Conservation (phyloP, 2,113 vertebrate genomes). For the Mus spicilegus region DNA sequence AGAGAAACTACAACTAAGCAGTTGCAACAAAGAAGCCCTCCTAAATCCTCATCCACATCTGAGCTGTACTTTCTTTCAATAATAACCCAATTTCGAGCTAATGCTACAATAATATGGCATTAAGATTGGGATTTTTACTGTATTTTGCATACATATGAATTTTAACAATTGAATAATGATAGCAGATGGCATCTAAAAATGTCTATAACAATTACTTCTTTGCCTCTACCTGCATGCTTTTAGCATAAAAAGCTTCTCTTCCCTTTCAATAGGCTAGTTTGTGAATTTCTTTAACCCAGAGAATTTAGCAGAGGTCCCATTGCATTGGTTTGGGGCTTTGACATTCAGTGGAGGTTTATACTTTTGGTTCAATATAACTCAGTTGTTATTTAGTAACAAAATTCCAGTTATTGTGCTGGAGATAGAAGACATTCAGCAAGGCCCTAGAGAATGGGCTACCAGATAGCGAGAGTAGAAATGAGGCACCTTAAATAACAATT, state of each 20-base stretch:
- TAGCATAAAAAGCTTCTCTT: background rate
- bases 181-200: background rate
- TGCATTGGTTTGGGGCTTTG: background rate
- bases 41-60: background rate
- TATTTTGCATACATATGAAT: constrained; percentile 25
- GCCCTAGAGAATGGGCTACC: background rate
- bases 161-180: constrained; percentile 14
- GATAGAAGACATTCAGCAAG: background rate
- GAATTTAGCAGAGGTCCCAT: constrained; percentile 17
- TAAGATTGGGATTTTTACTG: background rate
- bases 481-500: background rate
- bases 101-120: background rate
- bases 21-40: background rate
- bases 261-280: background rate
- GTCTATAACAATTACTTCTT: constrained; percentile 8
- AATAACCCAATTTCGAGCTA: constrained; percentile 10
- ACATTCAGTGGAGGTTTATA: background rate
- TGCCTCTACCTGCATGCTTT: background rate
- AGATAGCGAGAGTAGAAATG: constrained; percentile 1
- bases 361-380: constrained; percentile 3
- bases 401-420: background rate
- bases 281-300: constrained; percentile 28
- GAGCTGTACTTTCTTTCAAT: constrained; percentile 18
- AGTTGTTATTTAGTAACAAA: background rate
- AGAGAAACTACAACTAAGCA: constrained; percentile 8